A percentile compares a stretch with the other conserved stretches of the same genome.
Conservation (phyloP, 1,140 invertebrate species). For the Carcinoscorpius rotundicauda region DNA sequence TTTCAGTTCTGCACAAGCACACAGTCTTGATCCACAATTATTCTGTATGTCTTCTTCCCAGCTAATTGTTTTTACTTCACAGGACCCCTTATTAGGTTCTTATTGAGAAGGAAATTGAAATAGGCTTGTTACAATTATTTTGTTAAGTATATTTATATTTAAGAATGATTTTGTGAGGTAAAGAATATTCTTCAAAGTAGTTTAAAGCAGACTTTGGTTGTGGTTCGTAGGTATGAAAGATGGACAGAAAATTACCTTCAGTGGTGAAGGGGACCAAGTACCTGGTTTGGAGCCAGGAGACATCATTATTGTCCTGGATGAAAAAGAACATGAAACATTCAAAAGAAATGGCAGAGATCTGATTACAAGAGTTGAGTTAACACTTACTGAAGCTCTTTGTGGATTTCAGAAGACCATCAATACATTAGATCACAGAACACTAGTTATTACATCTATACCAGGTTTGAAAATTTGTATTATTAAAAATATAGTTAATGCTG, state of each 20-base stretch:
- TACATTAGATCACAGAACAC: slow-evolving; percentile 83
- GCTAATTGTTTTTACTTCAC: no score
- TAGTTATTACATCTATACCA: slow-evolving; percentile 70
- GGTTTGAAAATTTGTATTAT: slow-evolving; percentile 37
- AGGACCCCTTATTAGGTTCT: no score
- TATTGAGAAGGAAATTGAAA: no score
- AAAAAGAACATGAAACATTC: slow-evolving; percentile 78
- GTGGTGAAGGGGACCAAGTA: slow-evolving; percentile 94
- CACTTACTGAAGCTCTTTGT: slow-evolving; percentile 86
- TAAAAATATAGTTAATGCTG: no score
- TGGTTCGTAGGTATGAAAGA: slow-evolving; percentile 60
- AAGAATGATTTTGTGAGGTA: no score
- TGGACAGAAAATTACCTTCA: slow-evolving; percentile 89
- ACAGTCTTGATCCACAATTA: no score
- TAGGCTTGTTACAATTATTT: no score
- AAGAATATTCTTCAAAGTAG: no score
- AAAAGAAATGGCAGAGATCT: slow-evolving; percentile 75
- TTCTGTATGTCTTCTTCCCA: no score
- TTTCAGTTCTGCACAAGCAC: no score
- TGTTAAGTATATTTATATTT: no score
- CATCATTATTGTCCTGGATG: slow-evolving; percentile 94
- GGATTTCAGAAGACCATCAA: slow-evolving; percentile 89
- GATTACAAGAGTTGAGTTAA: slow-evolving; percentile 50
- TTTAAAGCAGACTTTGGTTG: no score
- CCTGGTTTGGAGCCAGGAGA: slow-evolving; percentile 83